Evolutionary conservation across 2,113 vertebrate species (phyloP), one percentile per base, ranked within the genome.

Genomic region (Neogale vison): DNA sequence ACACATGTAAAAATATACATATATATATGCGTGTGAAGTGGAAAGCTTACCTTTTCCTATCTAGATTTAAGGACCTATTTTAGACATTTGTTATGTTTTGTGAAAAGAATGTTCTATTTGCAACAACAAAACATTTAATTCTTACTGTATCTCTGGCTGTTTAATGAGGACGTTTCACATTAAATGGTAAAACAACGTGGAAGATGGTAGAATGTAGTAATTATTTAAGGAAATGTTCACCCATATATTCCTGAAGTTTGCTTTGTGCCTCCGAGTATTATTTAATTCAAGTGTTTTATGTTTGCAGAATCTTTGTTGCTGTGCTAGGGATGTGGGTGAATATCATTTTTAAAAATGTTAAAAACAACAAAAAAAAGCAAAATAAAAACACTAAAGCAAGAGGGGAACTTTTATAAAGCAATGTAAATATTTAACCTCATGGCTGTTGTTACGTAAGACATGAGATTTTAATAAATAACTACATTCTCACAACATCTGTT

Each of bases 221-320:
- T 99, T 99, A 99, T 99, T 98, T 99, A 99, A 99, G 98, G 97
- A 98, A 96, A 95, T 95, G 98, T 98, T 99, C 98, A 97, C 98
- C 98, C 98, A 98, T 98, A 97, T 98, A 98, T 98, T 98, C 98
- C 98, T 98, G 97, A 98, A 98, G 98, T 98, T 99, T 98, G 98
- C 98, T 99, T 99, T 99, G 99, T 99, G 99, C 99, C 99, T 99
- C 99, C 98, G 97, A 99, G 98, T 99, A 99, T 99, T 99, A 99
- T 98, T 99, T 99, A 98, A 99, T 98, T 98, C 98, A 98, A 98
- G 98, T 99, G 98, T 98, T 99, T 99, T 99, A 98, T 99, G 98
- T 99, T 99, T 99, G 98, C 98, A 97, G 98, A 98, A 98, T 98
- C 98, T 98, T 98, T 98, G 98, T 99, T 99, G 98, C 98, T 98